Conservation (phyloP, 2,888 invertebrate genomes). For the Heliconius charithonia region DNA sequence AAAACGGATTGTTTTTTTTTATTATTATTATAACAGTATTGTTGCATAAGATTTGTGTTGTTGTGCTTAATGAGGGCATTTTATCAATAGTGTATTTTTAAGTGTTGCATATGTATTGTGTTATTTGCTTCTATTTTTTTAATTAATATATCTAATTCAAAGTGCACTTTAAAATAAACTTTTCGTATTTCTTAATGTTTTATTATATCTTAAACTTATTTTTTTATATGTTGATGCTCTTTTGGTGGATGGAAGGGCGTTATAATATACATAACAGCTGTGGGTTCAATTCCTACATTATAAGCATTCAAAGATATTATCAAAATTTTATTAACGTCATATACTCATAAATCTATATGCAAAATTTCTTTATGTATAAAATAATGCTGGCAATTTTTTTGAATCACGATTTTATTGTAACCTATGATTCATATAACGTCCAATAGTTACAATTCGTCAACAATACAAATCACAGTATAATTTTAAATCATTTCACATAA, state of each 20-base stretch:
- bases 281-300: background rate
- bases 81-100: conserved; percentile 15
- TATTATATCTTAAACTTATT: background rate
- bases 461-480: background rate
- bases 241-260: background rate
- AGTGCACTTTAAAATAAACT: background rate
- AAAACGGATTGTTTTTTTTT: conserved; percentile 44
- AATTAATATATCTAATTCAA: background rate
- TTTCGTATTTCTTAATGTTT: background rate
- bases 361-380: background rate
- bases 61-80: conserved; percentile 9
- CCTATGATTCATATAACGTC: background rate
- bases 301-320: background rate
- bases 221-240: background rate
- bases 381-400: background rate
- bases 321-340: background rate
- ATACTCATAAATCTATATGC: background rate
- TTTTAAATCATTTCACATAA: background rate
- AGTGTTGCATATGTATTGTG: background rate
- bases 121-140: background rate
- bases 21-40: conserved; percentile 8
- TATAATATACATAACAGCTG: background rate
- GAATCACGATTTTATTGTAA: background rate
- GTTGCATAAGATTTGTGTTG: conserved; percentile 23
- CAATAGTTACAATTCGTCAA: background rate